Evolutionary conservation across 1,140 invertebrate genomes (phyloP), one percentile per base, ranked within the genome.

Genomic region (Potamilus streckersoni): DNA sequence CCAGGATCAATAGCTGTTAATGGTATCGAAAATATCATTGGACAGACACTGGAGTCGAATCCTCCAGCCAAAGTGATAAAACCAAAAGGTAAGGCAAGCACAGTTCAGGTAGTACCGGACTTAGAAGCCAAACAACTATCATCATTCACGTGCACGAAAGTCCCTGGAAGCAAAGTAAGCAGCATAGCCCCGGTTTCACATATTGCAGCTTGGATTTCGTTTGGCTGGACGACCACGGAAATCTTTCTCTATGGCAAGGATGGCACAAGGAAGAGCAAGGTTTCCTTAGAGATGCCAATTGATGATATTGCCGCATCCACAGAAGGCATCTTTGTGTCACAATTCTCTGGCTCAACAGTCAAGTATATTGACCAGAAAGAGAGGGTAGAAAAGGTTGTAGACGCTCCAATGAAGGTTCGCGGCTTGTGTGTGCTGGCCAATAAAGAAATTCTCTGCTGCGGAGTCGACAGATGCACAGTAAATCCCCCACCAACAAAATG

Each of bases 191-290:
- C 74, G 38, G 71, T 76, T 27, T 71, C 67, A 23, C 69, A 76
- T 60, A 67, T 17, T 14, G 74, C 71, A 66, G 74, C 74, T 38
- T 76, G 74, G 74, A 55, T 76, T n/a, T 71, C 69, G 57, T 76
- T 76, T 63, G 74, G 74, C 8, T 76, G 74, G 74, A 68, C 74
- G 19, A 76, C 74, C 49, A 76, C 66, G 65, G 74, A 76, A 61
- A 76, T 76, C 17, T 76, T 71, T 68, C 69, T 76, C 6, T 76
- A 76, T 58, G 72, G 72, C 58, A 76, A 76, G 66, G 69, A 76
- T 58, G 74, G 74, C 14, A 71, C 61, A 38, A 49, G 74, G 27
- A 59, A 58, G 61, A 76, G 72, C 16, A 56, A 65, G 14, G 23
- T 76, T 13, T 20, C 68, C 4, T 72, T 76, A 8, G 57, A 59